A percentile compares a stretch with the other conserved stretches of the same genome.
Evolutionary conservation across 2,113 vertebrate genomes (phyloP).

Genomic region (Sterrhoptilus dennistouni): DNA sequence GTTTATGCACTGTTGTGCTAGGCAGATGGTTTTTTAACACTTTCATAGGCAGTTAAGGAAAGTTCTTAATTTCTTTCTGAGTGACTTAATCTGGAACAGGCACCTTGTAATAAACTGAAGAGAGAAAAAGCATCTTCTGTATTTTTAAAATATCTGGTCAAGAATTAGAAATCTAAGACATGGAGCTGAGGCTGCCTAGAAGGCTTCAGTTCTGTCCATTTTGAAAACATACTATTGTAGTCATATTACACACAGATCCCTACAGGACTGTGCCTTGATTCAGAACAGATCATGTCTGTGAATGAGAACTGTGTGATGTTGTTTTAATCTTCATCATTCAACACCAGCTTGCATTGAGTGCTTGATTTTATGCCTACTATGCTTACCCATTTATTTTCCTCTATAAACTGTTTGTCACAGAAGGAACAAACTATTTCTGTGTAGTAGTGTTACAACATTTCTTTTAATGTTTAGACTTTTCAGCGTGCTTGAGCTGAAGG

Average conservation of each 20-base stretch:
- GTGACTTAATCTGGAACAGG: not conserved
- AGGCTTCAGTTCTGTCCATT: not conserved
- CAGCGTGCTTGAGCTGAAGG: not conserved
- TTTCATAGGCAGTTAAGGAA: not conserved
- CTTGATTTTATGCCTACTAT: slow-evolving; percentile 18
- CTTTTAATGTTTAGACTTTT: not conserved
- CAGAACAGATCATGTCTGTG: not conserved
- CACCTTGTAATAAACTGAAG: slow-evolving; percentile 3
- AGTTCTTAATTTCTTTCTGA: slow-evolving; percentile 17
- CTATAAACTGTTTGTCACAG: not conserved
- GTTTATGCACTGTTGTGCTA: not conserved
- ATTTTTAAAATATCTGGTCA: not conserved
- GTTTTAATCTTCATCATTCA: not conserved
- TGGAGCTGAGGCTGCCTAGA: not conserved
- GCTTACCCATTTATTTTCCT: slow-evolving; percentile 4
- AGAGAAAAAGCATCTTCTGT: not conserved
- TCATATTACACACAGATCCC: not conserved
- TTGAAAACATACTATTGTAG: not conserved
- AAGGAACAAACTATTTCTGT: not conserved
- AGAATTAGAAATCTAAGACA: not conserved
- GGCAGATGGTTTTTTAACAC: not conserved
- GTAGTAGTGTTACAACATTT: not conserved
- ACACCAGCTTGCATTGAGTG: not conserved
- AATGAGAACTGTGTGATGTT: not conserved
- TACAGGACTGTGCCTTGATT: not conserved